Evolutionary conservation across 2,888 invertebrate species (phyloP).

Genomic region (Hipparchia semele): DNA sequence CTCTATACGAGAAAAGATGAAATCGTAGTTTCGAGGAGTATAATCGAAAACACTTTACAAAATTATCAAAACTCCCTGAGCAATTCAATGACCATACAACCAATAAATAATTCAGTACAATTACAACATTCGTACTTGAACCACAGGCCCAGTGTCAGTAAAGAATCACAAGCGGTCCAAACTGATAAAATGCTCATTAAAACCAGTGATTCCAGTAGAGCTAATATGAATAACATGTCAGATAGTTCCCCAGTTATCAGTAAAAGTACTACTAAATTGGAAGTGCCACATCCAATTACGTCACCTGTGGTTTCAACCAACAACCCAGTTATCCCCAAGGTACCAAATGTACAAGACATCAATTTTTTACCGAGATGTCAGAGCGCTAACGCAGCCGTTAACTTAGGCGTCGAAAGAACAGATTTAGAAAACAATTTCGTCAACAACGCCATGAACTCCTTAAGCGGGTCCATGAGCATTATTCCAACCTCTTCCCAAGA

Average conservation of each 20-base stretch:
- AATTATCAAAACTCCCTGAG: constrained; percentile 65
- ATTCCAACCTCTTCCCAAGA: constrained; percentile 61
- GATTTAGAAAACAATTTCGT: constrained; percentile 65
- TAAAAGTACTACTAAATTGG: constrained; percentile 70
- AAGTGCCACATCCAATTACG: constrained; percentile 77
- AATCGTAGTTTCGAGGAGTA: constrained; percentile 68
- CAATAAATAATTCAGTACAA: constrained; percentile 63
- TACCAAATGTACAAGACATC: constrained; percentile 69
- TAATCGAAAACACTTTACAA: constrained; percentile 65
- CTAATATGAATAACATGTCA: constrained; percentile 54
- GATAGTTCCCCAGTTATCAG: constrained; percentile 66
- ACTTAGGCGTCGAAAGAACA: constrained; percentile 66
- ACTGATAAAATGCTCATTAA: constrained; percentile 70
- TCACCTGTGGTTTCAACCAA: constrained; percentile 64
- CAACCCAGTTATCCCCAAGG: constrained; percentile 74
- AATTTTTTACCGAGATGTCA: constrained; percentile 76
- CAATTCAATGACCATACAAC: constrained; percentile 75
- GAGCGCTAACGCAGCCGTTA: constrained; percentile 74
- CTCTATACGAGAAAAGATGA: constrained; percentile 68
- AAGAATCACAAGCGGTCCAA: constrained; percentile 72
- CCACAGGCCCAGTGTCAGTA: constrained; percentile 63
- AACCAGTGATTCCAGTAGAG: constrained; percentile 60
- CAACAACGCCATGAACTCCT: constrained; percentile 57
- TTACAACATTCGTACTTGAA: constrained; percentile 68
- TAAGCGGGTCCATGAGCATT: constrained; percentile 66